phyloP scores from a whole-genome alignment of 2,888 invertebrate genomes.

The Drosophila hamatofila region DNA sequence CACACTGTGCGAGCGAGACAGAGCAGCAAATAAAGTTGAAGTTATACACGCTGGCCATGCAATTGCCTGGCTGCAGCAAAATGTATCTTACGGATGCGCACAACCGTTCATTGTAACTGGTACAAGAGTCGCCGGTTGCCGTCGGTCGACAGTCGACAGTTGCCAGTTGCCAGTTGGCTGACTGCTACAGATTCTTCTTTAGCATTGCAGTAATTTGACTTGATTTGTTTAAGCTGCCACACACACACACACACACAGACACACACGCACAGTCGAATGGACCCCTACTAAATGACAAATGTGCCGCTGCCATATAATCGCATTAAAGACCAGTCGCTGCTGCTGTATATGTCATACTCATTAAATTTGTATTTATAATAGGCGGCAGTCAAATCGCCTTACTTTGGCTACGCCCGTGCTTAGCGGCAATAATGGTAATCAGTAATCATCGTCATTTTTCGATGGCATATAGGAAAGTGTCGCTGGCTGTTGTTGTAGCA shows the following conservation, averaged over 20 bases:
- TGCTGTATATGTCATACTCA: conserved; percentile 78
- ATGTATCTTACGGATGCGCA: conserved; percentile 76
- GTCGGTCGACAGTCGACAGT: conserved; percentile 29
- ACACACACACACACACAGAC: conserved; percentile 45
- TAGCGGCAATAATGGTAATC: conserved; percentile 73
- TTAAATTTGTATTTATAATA: conserved; percentile 80
- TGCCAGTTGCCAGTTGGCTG: conserved; percentile 59
- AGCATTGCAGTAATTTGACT: conserved; percentile 77
- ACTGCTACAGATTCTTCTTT: conserved; percentile 74
- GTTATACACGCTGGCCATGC: conserved; percentile 79
- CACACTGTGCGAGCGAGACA: conserved; percentile 59
- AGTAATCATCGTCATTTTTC: conserved; percentile 75
- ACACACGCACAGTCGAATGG: conserved; percentile 34
- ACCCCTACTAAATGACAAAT: conserved; percentile 72
- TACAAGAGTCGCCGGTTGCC: conserved; percentile 61
- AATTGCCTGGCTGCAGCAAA: conserved; percentile 62
- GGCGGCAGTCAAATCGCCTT: conserved; percentile 71
- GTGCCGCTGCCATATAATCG: conserved; percentile 78
- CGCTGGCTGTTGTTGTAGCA: neutral
- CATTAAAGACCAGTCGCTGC: conserved; percentile 67
- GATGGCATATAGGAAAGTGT: conserved; percentile 61
- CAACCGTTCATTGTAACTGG: conserved; percentile 69
- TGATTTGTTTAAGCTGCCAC: conserved; percentile 77
- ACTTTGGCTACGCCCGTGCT: conserved; percentile 74
- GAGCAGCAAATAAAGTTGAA: conserved; percentile 69